Base-by-base conservation (phyloP, 2,113 vertebrate genomes). In the Ptyas mucosa region DNA sequence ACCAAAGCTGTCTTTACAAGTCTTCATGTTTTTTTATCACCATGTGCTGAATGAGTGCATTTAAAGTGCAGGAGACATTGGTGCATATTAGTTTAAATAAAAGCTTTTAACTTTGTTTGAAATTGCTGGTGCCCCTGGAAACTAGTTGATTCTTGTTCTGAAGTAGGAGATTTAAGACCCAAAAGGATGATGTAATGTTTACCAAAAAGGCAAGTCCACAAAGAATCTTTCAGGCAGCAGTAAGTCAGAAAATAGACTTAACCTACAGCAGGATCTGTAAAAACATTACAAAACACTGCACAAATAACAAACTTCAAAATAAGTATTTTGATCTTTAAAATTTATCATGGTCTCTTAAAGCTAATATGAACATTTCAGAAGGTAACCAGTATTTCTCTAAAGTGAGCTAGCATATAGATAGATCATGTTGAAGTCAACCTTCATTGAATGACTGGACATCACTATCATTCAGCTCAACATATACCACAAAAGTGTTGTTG, bases 51-150 rank as follows among this genome's bases (percentile, higher is more conserved):
- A 90, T 93, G 93, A 93, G 58, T 89, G 1, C 64, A 12, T 94
- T 95, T 94, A n/a, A 3, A 46, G 23, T 90, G 93, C 29, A 53
- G 34, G 29, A 93, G 49, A 23, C 91, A 94, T 39, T 90, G 91
- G 88, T 93, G 12, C n/a, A 57, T 12, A 0, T 5, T 11, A 0
- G 90, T n/a, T 39, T 92, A 54, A 43, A 88, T 54, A 64, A 85
- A 75, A 15, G 29, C 20, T 86, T 64, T 39, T 15, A 57, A 91
- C 86, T 91, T 75, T 57, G 39, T 88, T 55, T 88, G 39, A 93
- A 91, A 88, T 91, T 55, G 23, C 58, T 95, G 34, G 18, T 0
- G 69, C 54, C 75, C 94, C 91, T 90, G 92, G 61, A 53, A 94
- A 90, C 90, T 39, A 1, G 49, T 55, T 92, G 29, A 34, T 18